Evolutionary conservation across 2,113 vertebrate genomes (phyloP), one percentile per base, ranked within the genome.

Genomic region (Tamias sibiricus): DNA sequence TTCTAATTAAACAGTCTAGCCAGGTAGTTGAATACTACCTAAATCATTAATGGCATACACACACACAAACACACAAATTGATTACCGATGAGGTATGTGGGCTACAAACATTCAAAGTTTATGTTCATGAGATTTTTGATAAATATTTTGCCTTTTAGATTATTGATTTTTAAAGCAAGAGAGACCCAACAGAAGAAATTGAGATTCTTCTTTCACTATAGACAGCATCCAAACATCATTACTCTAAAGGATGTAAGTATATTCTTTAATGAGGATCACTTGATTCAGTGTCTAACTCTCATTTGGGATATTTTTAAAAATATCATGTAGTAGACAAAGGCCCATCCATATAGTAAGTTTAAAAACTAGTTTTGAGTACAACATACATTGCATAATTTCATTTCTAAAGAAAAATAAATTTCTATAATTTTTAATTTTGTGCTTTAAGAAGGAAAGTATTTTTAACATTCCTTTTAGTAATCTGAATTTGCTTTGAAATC

Each of bases 221-320:
- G 99, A 90, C 99, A 99, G 88, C 99, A 99, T 97, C 99, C 99
- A 97, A 99, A 99, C 98, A 99, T 99, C 98, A 99, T 99, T 98
- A 99, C 99, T 24, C 98, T 99, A 75, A 99, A 99, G 98, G 99
- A 99, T 95, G 99, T 99, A 98, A 99, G 99, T 99, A 96, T 19
- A 84, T 90, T 26, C 49, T 96, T 94, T 91, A 95, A 95, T 74
- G 80, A 74, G 22, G 1, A 72, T 96, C 8, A 44, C 92, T 96
- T 81, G 76, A 96, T 68, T 82, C 19, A 59, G 13, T 93, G 30
- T 91, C 87, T 49, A 64, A 95, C 40, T 93, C 88, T 47, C 35
- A 72, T 88, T 87, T 94, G 66, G 24, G 77, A 89, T 97, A 84
- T 92, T 82, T 96, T 84, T n/a, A n/a, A 72, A 96, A 81, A 72